phyloP scores from a whole-genome alignment of 1,140 invertebrate genomes.

The Microvelia longipes region DNA sequence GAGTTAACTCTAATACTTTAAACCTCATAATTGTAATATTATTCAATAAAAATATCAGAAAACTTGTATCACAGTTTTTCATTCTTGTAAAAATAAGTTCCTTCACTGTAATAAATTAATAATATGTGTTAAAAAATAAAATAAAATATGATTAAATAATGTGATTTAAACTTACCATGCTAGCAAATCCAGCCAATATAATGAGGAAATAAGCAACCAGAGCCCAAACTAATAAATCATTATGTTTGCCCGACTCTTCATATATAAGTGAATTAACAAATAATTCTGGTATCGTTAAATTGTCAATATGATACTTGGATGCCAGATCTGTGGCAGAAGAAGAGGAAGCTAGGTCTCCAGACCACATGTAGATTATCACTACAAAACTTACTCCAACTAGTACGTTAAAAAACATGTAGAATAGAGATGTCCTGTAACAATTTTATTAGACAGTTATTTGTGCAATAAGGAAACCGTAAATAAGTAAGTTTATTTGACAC shows the following conservation, averaged over 20 bases:
- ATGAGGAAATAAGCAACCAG: constrained; percentile 30
- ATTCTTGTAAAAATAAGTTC: no score
- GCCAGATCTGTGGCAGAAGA: no score
- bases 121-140: no score
- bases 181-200: constrained; percentile 33
- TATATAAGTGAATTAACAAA: constrained; percentile 33
- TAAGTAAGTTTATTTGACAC: no score
- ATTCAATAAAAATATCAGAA: no score
- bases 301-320: not conserved
- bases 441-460: not conserved
- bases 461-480: no score
- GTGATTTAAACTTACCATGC: constrained; percentile 36
- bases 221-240: constrained; percentile 27
- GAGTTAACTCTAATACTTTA: no score
- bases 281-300: constrained; percentile 26
- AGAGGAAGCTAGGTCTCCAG: constrained; percentile 15
- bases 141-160: no score
- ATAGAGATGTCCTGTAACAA: constrained; percentile 28
- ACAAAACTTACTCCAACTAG: constrained; percentile 31
- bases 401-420: constrained; percentile 32
- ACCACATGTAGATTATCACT: constrained; percentile 29
- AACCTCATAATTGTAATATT: no score
- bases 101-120: no score
- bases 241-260: constrained; percentile 26
- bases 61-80: no score